phyloP scores from a whole-genome alignment of 1,140 invertebrate genomes.

The Triops cancriformis region DNA sequence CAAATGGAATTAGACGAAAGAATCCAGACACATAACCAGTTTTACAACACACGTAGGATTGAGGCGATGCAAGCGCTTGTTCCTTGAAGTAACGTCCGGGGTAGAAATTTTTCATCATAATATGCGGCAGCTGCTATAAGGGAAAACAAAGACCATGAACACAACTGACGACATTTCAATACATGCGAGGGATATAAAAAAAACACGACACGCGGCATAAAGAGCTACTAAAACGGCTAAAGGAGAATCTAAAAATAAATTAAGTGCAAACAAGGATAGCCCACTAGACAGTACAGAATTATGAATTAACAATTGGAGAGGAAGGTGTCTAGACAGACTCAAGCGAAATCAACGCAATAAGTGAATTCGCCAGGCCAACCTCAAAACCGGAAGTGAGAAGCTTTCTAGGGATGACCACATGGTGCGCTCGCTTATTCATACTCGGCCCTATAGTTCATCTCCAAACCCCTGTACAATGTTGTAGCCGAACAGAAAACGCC shows the following conservation, averaged over 20 bases:
- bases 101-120: not conserved
- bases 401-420: not conserved
- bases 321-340: not conserved
- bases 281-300: not conserved
- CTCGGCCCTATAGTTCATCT: not conserved
- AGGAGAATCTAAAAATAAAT: not conserved
- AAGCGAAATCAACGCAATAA: not conserved
- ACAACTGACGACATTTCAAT: not conserved
- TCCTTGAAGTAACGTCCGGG: not conserved
- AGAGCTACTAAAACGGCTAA: conserved; percentile 2
- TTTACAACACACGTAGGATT: conserved; percentile 3
- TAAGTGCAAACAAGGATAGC: not conserved
- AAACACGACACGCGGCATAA: not conserved
- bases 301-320: not conserved
- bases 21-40: conserved; percentile 17
- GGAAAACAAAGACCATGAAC: not conserved
- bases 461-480: not conserved
- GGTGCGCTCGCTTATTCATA: not conserved
- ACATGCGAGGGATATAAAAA: not conserved
- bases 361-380: not conserved
- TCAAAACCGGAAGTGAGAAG: not conserved
- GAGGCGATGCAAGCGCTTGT: not conserved
- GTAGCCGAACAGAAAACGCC: not conserved
- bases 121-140: not conserved
- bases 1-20: conserved; percentile 16